Evolutionary conservation across 2,797 vertebrate genomes (phyloP), one percentile per base, ranked within the genome.

Genomic region (Eupleurogrammus muticus): DNA sequence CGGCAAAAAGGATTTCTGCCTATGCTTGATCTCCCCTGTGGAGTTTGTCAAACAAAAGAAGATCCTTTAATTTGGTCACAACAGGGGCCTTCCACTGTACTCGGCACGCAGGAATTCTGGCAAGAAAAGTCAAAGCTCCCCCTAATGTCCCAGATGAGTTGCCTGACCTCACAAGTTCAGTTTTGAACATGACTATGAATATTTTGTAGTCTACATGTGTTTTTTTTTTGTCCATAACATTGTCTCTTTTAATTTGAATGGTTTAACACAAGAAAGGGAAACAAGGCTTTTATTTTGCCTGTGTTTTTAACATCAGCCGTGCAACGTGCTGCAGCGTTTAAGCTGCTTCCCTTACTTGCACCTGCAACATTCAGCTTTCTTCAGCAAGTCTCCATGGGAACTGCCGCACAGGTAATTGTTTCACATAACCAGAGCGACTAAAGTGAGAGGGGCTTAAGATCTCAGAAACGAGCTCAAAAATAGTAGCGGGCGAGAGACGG

Each of bases 21-120:
- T 88, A 80, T 68, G 82, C 84, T 80, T 89, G 84, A 87, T 90
- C 88, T 92, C 85, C 90, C 93, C 91, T 80, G 88, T 64, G 79
- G 93, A 92, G 92, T 89, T 92, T 88, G 89, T 90, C 90, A 92
- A 94, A 94, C 91, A 94, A 92, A 94, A 87, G 86, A 86, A 90
- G 85, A 93, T 90, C 83, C 89, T 93, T 92, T 92, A 92, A 93
- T 94, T 94, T 92, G 89, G 88, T 90, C 91, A 69, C 91, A 70
- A 87, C 91, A 69, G 91, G 93, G 81, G 88, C 79, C 38, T 85
- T 80, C 84, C 79, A 83, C 87, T 84, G 82, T 70, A 87, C 72
- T 81, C 75, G 34, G 71, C 77, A 81, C n/a, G 53, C 66, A 62
- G 49, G 81, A 84, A 88, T 80, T 66, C 70, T 83, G 75, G 75